Base-by-base conservation (phyloP, 2,797 vertebrate genomes). In the Mycteria americana region DNA sequence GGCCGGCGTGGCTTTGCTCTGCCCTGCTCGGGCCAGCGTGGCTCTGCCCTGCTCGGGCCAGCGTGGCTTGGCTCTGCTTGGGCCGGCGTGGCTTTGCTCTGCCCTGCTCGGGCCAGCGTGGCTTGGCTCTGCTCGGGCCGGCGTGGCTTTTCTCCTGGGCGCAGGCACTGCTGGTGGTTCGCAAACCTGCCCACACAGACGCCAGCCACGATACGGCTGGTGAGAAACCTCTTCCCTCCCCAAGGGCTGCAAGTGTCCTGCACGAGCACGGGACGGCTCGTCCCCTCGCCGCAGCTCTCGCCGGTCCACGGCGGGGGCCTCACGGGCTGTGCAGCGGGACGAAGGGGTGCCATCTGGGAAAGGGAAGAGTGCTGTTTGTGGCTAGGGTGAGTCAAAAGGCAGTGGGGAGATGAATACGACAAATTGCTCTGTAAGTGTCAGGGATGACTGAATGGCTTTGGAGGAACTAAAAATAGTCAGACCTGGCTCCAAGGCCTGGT, bases 141-240 rank as follows among this genome's bases (percentile, higher is more conserved):
- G 72, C 27, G 3, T 8, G n/a, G n/a, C 57, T 37, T 35, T 56
- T 39, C 37, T 64, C 9, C 54, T 11, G 35, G 41, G 50, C 4
- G 1, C 35, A 9, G 64, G 2, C 2, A 11, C 30, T 2, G 1
- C 17, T 21, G 10, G 17, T 45, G 1, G 1, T 5, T 51, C 54
- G 4, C 48, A 5, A 11, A 3, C 9, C 15, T 24, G 64, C 39
- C 46, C 6, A 1, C 6, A 1, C 2, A 6, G 51, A 4, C 17
- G 33, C 60, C 53, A 17, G 1, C 74, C 24, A 0, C 3, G 24
- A 10, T 5, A 17, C 2, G 4, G 62, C 46, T 33, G 63, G 9
- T 33, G 73, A 12, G 54, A 43, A 53, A 10, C 22, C 33, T 27
- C 37, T 31, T 25, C 31, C 41, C 15, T 48, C 23, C 9, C 7